Percentiles rank a stretch among this genome's conserved stretches.
Evolutionary conservation across 2,797 vertebrate genomes (phyloP).

Genomic region (Manis javanica): DNA sequence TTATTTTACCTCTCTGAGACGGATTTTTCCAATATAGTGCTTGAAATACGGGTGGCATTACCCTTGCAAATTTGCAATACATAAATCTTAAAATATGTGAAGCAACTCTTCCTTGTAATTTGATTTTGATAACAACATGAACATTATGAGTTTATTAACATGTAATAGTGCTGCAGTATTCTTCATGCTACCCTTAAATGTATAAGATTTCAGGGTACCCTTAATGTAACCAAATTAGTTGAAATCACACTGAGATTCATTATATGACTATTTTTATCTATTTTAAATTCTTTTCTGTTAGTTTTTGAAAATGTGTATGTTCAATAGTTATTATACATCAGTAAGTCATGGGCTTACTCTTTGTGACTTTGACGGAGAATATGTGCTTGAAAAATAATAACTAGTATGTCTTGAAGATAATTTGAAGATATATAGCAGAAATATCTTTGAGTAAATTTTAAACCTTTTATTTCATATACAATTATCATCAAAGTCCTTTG

Average conservation of each 20-base stretch:
- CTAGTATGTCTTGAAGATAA: neutral
- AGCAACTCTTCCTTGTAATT: neutral
- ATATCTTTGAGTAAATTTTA: neutral
- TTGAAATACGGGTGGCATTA: neutral
- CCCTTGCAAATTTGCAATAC: neutral
- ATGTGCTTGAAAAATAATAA: neutral
- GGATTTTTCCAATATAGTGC: neutral
- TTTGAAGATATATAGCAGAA: neutral
- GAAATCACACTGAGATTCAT: neutral
- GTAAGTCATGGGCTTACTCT: neutral
- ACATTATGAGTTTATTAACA: neutral
- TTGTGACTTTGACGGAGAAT: neutral
- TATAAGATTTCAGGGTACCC: neutral
- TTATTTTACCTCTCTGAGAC: neutral
- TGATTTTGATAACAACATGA: neutral
- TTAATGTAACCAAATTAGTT: neutral
- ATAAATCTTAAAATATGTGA: neutral
- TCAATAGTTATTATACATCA: neutral
- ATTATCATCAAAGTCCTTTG: neutral
- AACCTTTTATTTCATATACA: neutral
- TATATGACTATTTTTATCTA: neutral
- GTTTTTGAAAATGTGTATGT: neutral
- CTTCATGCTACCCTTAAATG: neutral
- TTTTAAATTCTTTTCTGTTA: neutral
- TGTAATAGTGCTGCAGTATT: neutral